A percentile compares a stretch with the other conserved stretches of the same genome.
Evolutionary conservation across 2,113 vertebrate genomes (phyloP).

Genomic region (Neodontobutis hainanensis): DNA sequence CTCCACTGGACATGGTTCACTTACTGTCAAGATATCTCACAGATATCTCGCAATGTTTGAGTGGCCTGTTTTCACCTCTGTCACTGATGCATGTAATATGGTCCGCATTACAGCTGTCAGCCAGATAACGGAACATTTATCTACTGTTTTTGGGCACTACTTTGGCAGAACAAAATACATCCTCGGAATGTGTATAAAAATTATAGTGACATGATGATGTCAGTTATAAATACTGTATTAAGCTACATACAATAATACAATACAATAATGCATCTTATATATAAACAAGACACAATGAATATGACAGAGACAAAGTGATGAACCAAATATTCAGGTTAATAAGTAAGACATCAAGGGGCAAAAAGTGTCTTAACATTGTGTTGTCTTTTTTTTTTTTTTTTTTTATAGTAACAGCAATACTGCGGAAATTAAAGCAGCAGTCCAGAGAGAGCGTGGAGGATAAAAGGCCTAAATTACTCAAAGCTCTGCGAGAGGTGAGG

Average conservation of each 20-base stretch:
- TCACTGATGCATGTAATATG: conserved; percentile 3
- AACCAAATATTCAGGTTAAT: neutral
- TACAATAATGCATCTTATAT: too few relatives aligned
- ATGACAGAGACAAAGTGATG: neutral
- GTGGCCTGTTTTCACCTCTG: neutral
- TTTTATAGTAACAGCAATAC: conserved; percentile 88
- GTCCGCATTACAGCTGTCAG: conserved; percentile 1
- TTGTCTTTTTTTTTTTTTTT: too few relatives aligned
- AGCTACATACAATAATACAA: too few relatives aligned
- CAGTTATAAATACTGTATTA: too few relatives aligned
- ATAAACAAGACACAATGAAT: too few relatives aligned
- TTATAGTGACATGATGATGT: too few relatives aligned
- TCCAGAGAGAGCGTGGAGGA: conserved; percentile 97
- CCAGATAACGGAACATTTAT: neutral
- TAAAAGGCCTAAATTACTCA: conserved; percentile 92
- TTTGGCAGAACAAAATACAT: too few relatives aligned
- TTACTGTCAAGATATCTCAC: neutral
- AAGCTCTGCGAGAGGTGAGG: conserved; percentile 92
- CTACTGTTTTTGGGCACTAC: too few relatives aligned
- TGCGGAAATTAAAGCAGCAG: conserved; percentile 96
- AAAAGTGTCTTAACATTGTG: neutral
- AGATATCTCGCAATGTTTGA: neutral
- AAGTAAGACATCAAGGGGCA: neutral
- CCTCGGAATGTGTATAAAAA: too few relatives aligned
- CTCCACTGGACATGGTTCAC: conserved; percentile 2